Percentiles rank a stretch among this genome's conserved stretches.
These are phyloP conservation scores for Drosophila ambigua DNA, from an alignment of 1,140 invertebrate species.

Conservation along the genomic window DNA sequence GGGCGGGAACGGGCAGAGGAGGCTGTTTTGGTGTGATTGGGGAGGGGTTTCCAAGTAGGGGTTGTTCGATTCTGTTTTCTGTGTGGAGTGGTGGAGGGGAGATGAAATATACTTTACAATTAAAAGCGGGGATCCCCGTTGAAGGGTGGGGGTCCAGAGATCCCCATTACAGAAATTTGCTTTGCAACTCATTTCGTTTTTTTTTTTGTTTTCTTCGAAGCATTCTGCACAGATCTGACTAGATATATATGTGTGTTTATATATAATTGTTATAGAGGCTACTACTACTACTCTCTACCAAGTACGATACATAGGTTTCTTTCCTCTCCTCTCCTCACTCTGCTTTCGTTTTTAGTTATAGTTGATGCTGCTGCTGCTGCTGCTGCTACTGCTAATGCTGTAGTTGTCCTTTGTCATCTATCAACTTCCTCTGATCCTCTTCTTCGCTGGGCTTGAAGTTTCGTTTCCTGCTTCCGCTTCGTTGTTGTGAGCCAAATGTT, in stretches of 20 bases:
- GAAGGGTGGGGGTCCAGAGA: slow-evolving; percentile 6
- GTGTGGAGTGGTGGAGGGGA: too few species aligned
- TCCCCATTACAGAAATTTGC: slow-evolving; percentile 63
- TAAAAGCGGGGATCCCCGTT: slow-evolving; percentile 42
- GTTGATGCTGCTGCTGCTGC: slow-evolving; percentile 46
- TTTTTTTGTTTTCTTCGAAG: slow-evolving; percentile 32
- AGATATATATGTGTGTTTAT: slow-evolving; percentile 46
- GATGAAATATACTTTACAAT: slow-evolving; percentile 41
- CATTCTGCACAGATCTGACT: slow-evolving; percentile 56
- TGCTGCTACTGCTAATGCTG: slow-evolving; percentile 1
- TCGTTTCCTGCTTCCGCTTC: slow-evolving; percentile 36
- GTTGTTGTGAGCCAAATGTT: not conserved
- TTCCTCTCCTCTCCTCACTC: not conserved
- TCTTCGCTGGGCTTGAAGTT: slow-evolving; percentile 72
- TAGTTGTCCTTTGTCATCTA: slow-evolving; percentile 11
- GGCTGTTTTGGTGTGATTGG: not conserved
- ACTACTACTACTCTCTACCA: slow-evolving; percentile 54
- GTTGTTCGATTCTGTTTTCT: slow-evolving; percentile 1
- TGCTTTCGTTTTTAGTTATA: slow-evolving; percentile 36
- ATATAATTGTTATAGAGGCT: slow-evolving; percentile 63
- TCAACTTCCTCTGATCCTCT: slow-evolving; percentile 1
- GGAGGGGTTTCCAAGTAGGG: not conserved
- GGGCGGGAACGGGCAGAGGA: not conserved
- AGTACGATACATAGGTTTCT: slow-evolving; percentile 54
- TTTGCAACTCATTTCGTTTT: slow-evolving; percentile 67